Conservation (phyloP, 2,113 vertebrate species). For the Muntiacus muntjak region DNA sequence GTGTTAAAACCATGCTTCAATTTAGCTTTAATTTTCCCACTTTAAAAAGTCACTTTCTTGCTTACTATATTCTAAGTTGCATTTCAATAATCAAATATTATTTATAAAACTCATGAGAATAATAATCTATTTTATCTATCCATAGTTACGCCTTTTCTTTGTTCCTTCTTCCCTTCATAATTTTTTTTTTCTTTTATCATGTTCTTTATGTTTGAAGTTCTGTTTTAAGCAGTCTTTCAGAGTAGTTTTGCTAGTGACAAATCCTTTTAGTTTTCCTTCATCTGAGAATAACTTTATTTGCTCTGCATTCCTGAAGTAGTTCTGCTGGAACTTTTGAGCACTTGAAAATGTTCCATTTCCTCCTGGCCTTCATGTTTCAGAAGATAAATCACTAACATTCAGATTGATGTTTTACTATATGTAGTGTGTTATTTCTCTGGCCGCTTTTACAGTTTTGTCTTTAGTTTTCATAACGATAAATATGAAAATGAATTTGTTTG, state of each 20-base stretch:
- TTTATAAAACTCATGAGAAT: not conserved
- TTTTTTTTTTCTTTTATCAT: not conserved
- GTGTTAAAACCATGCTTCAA: not conserved
- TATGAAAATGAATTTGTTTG: not conserved
- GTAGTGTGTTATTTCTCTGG: not conserved
- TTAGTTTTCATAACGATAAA: not conserved
- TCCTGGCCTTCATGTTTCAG: not conserved
- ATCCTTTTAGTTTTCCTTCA: not conserved
- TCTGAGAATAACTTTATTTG: not conserved
- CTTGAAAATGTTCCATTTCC: not conserved
- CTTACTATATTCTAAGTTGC: not conserved
- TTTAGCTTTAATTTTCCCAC: not conserved
- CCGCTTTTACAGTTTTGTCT: not conserved
- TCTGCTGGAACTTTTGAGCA: not conserved
- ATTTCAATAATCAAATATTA: not conserved
- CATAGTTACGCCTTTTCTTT: not conserved
- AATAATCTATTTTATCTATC: not conserved
- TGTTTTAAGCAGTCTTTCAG: not conserved
- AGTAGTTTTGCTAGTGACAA: not conserved
- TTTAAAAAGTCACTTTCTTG: not conserved
- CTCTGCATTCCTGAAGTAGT: not conserved
- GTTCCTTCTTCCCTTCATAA: not conserved
- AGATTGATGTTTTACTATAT: not conserved
- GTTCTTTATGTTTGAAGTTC: not conserved
- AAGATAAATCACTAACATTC: not conserved